These are phyloP conservation scores for Herpailurus yagouaroundi DNA, from an alignment of 2,113 vertebrate genomes.

Conservation along the genomic window DNA sequence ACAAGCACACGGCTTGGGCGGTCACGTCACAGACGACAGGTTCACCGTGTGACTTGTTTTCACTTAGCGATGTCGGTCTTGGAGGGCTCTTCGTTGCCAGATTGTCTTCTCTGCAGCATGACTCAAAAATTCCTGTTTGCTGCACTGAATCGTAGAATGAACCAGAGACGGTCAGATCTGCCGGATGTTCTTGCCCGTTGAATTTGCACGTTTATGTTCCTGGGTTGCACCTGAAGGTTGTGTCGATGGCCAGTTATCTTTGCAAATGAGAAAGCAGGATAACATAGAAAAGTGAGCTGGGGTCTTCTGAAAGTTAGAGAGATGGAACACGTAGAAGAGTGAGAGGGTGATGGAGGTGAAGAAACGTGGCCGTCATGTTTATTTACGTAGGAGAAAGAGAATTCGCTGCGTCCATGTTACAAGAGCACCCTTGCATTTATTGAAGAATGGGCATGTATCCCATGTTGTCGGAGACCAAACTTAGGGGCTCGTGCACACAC, in stretches of 20 bases:
- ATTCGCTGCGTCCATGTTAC: accelerated
- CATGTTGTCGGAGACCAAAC: too few relatives aligned
- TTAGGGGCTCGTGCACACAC: accelerated
- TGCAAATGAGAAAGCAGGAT: not conserved
- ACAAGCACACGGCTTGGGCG: accelerated
- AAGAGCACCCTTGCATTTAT: too few relatives aligned
- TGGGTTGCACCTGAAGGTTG: not conserved
- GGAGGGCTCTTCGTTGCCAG: accelerated
- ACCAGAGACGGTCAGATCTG: not conserved
- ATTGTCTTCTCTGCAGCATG: accelerated
- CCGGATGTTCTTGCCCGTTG: not conserved
- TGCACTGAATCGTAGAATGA: accelerated
- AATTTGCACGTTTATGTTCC: not conserved
- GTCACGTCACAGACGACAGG: accelerated
- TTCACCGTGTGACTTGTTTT: not conserved
- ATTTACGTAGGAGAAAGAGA: not conserved
- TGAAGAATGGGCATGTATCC: not conserved
- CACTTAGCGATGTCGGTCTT: not conserved
- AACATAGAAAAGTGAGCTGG: not conserved
- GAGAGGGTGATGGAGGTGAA: too few relatives aligned
- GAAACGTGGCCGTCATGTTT: too few relatives aligned
- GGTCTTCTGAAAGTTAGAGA: not conserved
- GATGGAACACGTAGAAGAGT: accelerated
- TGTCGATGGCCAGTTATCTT: not conserved
- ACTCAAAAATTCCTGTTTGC: too few relatives aligned